A percentile compares a stretch with the other conserved stretches of the same genome.
phyloP scores from a whole-genome alignment of 2,888 invertebrate species.

The Sminthurinus aureus region DNA sequence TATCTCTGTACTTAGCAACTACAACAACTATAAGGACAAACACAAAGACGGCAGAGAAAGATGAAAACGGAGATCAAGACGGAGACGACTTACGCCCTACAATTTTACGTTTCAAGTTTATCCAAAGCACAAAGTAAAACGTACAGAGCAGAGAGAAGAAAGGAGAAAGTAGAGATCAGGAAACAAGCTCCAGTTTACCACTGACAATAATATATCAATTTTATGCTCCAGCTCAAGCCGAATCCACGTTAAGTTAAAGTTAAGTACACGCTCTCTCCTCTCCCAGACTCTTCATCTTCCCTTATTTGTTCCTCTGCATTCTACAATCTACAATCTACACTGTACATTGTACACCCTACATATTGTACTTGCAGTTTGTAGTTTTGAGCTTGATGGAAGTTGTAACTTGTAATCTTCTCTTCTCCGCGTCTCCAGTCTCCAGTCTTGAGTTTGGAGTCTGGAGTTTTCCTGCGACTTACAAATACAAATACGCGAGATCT shows the following conservation, averaged over 20 bases:
- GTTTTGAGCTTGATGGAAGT: background rate
- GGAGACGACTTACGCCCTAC: background rate
- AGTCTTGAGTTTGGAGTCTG: background rate
- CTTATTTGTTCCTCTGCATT: background rate
- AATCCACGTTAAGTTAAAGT: background rate
- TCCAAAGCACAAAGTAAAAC: too few species aligned
- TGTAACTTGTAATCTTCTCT: background rate
- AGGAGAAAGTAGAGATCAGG: too few species aligned
- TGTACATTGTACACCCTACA: background rate
- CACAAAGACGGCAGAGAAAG: too few species aligned
- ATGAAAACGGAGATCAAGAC: too few species aligned
- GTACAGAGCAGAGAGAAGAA: too few species aligned
- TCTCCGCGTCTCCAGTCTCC: background rate
- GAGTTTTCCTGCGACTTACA: background rate
- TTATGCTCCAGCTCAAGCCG: conserved; percentile 11
- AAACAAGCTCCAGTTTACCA: too few species aligned
- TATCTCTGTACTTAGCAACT: too few species aligned
- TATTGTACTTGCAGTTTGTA: too few species aligned
- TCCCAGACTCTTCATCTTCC: background rate
- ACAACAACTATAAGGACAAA: too few species aligned
- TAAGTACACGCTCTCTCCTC: background rate
- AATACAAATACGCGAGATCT: background rate
- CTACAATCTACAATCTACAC: background rate
- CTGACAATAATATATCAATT: conserved; percentile 18
- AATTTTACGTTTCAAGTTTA: too few species aligned